Conservation (phyloP, 2,113 vertebrate genomes). For the Microtus ochrogaster region DNA sequence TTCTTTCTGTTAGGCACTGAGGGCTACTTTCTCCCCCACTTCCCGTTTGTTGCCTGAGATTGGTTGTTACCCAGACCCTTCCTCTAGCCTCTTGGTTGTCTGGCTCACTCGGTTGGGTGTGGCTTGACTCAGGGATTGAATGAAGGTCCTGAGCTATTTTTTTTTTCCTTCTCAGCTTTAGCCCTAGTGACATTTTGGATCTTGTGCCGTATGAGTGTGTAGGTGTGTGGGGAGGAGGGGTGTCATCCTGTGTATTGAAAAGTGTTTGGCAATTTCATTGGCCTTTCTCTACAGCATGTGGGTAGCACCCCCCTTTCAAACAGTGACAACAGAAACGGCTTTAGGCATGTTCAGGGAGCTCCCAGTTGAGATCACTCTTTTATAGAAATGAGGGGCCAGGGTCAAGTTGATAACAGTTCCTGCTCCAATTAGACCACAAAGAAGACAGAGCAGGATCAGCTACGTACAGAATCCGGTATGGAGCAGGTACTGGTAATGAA, state of each 20-base stretch:
- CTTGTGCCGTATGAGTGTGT: not conserved
- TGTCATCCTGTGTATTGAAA: not conserved
- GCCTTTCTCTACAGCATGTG: not conserved
- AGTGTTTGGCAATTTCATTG: not conserved
- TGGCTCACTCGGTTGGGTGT: not conserved
- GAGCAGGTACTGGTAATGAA: not conserved
- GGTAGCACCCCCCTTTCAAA: not conserved
- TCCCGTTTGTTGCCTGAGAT: not conserved
- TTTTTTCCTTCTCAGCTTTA: not conserved
- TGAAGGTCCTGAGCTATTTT: not conserved
- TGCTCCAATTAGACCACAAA: not conserved
- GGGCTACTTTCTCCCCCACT: not conserved
- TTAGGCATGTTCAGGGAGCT: not conserved
- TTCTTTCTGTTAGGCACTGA: not conserved
- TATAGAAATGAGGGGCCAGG: not conserved
- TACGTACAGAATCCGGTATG: not conserved
- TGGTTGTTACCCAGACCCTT: not conserved
- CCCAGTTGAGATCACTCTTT: not conserved
- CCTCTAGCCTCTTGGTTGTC: not conserved
- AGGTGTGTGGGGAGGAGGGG: not conserved
- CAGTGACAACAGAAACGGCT: not conserved
- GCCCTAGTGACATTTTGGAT: not conserved
- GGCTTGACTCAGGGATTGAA: not conserved
- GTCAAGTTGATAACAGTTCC: not conserved
- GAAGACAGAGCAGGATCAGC: not conserved